Conservation (phyloP, 2,113 vertebrate genomes). For the Equus przewalskii region DNA sequence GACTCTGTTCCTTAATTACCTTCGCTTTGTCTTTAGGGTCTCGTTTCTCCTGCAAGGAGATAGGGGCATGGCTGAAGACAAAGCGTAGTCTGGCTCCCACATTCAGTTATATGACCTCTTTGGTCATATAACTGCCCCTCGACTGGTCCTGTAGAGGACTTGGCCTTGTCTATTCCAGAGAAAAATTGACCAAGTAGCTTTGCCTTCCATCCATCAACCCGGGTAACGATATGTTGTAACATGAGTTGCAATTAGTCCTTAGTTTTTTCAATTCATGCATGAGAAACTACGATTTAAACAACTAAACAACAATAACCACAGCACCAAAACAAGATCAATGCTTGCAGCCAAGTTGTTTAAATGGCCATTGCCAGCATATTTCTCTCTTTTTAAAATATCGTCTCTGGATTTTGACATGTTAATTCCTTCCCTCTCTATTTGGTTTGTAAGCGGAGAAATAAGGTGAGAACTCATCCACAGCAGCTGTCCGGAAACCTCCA, state of each 20-base stretch:
- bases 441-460: conserved; percentile 18
- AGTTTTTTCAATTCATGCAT: conserved; percentile 70
- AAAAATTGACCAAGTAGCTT: neutral
- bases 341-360: neutral
- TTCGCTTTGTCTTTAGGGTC: neutral
- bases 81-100: neutral
- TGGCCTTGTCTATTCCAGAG: neutral
- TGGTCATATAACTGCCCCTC: neutral
- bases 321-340: neutral
- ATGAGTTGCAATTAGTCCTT: neutral
- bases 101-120: neutral
- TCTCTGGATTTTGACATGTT: conserved; percentile 67
- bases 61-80: neutral
- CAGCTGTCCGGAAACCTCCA: neutral
- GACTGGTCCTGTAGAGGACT: neutral
- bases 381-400: conserved; percentile 33
- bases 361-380: conserved; percentile 14
- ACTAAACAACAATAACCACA: neutral
- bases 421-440: conserved; percentile 30
- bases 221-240: neutral
- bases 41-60: neutral
- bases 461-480: neutral
- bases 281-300: conserved; percentile 66
- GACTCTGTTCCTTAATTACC: neutral
- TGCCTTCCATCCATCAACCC: neutral